Evolutionary conservation across 1,140 invertebrate species (phyloP), one percentile per base, ranked within the genome.

Genomic region (Laupala kohalensis): DNA sequence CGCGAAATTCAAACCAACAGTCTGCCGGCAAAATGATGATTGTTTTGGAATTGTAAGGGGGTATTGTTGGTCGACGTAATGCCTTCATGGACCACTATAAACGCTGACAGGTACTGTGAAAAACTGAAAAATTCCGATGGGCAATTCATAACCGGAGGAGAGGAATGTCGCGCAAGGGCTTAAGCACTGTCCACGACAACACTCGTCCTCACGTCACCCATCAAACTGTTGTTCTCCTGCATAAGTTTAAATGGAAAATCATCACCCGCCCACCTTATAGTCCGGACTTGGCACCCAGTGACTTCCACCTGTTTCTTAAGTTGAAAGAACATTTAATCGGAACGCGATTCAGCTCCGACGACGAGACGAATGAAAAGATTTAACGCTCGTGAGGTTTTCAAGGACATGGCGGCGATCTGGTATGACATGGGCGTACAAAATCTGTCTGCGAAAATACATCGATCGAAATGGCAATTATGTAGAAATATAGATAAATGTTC

Each of bases 101-200:
- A 73, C 71, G 72, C 69, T 24, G 75, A 70, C 30, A 28, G 73
- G 15, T 78, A 78, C 69, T 74, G 70, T 69, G 63, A 73, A 30
- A 74, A 74, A 71, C 70, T n/a, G 53, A 74, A 28, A 72, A 71
- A 64, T 71, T 75, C 64, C 71, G 30, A 24, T 23, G 73, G 25
- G 71, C 30, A 64, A 74, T 76, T 63, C 68, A 75, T 25, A 73
- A 76, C 63, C 73, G 75, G 74, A 30, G 70, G 24, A 67, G 73
- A 26, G 73, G 73, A 68, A 64, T 72, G 37, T 68, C 76, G 70
- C 75, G 69, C 71, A 76, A 62, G 30, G 30, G 30, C 30, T 6
- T 37, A 37, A 6, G 15, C 30, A 37, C 15, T 37, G 6, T 37
- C 30, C 79, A 81, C 69, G 80, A 82, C 75, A 80, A 80, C 73